Evolutionary conservation across 2,113 vertebrate species (phyloP), one percentile per base, ranked within the genome.

Genomic region (Chaetops frenatus): DNA sequence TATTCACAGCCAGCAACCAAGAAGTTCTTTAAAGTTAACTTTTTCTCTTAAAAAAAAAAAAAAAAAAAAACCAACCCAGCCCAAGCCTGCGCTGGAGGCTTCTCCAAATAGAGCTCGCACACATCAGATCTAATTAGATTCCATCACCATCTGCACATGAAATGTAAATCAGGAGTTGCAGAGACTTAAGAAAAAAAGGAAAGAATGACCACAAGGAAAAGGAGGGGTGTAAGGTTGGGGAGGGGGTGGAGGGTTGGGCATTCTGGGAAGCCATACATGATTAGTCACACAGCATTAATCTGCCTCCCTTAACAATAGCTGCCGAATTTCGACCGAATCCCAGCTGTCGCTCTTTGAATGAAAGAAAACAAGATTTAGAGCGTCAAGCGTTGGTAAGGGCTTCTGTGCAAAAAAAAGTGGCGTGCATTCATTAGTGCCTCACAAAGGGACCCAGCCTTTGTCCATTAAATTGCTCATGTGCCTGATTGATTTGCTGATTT

Each of bases 241-340:
- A 95, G 97, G 97, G 98, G 93, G 90, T 74, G 95, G 92, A 88
- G 96, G 95, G 84, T 88, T 95, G 88, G 92, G 98, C 98, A 98
- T 98, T 99, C 99, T 99, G 99, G 98, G 98, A 99, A 99, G 98
- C 98, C 98, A 98, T 98, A 98, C 98, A 98, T 98, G 98, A 99
- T 99, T 99, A 99, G 99, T 99, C 99, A 99, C 99, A 99, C 98
- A 98, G 98, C 99, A 99, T 99, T 99, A 99, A 99, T 99, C 98
- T 98, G 98, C 98, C 98, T 96, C 76, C 95, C 94, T 97, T 98
- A 98, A 99, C 99, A 99, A 99, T 99, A 98, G 98, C 96, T 84
- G 91, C 98, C 95, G 98, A 98, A 98, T 98, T 99, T 98, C 98
- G 98, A 98, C 99, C 98, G 98, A 98, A 99, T 98, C 98, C 99